Evolutionary conservation across 2,797 vertebrate genomes (phyloP).

Genomic region (Muscicapa striata): DNA sequence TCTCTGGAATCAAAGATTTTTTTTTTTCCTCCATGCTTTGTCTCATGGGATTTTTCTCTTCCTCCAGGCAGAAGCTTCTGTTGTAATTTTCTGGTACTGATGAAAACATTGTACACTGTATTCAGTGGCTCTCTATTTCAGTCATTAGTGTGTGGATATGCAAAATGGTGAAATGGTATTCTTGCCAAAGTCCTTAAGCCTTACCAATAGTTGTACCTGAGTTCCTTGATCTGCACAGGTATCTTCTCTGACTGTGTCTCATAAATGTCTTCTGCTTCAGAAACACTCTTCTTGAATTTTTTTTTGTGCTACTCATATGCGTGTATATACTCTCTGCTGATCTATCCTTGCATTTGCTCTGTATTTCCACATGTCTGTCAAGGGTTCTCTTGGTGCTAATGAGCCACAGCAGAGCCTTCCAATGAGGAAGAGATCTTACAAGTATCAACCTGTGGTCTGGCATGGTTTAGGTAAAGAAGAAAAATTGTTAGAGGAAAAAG

Average conservation of each 20-base stretch:
- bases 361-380: neutral
- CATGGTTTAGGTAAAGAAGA: neutral
- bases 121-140: neutral
- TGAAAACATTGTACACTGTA: neutral
- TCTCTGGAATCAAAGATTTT: neutral
- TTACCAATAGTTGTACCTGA: neutral
- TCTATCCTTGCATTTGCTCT: neutral
- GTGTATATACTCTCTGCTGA: neutral
- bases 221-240: constrained; percentile 1
- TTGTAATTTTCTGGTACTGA: neutral
- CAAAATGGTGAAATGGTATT: neutral
- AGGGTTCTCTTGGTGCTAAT: neutral
- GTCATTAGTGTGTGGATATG: neutral
- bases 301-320: neutral
- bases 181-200: neutral
- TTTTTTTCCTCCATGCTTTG: neutral
- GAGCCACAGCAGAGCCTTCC: neutral
- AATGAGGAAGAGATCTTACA: neutral
- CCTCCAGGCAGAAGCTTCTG: neutral
- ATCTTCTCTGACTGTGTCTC: neutral
- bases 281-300: neutral
- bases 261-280: neutral
- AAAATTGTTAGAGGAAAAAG: neutral
- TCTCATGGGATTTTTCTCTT: neutral
- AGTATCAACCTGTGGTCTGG: neutral